phyloP scores from a whole-genome alignment of 2,113 vertebrate genomes.

The Prietella phreatophila region DNA sequence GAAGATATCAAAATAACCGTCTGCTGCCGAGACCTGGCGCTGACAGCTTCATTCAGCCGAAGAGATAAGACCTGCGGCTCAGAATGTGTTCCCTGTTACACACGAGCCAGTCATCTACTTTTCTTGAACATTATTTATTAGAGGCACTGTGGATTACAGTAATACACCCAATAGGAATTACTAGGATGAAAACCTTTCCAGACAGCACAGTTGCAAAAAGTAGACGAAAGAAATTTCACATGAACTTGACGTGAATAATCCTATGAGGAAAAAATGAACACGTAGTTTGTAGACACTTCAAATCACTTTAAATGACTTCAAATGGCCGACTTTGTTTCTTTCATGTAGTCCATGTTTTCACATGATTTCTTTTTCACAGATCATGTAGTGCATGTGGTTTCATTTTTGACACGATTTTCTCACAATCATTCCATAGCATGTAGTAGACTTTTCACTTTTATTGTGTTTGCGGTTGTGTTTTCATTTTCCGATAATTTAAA shows the following conservation, averaged over 20 bases:
- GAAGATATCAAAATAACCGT: conserved; percentile 43
- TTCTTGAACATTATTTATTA: neutral
- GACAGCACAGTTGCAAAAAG: neutral
- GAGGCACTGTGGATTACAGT: neutral
- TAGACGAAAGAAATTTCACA: neutral
- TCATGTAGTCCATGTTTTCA: neutral
- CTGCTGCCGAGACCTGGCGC: neutral
- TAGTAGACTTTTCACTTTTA: neutral
- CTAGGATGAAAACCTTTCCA: neutral
- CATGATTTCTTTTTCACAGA: neutral
- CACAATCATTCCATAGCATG: neutral
- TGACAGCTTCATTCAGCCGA: conserved; percentile 16
- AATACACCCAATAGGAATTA: neutral
- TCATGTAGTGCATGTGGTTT: neutral
- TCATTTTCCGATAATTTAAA: neutral
- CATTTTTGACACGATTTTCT: neutral
- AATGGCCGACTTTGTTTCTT: neutral
- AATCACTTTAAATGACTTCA: neutral
- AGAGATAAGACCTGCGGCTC: neutral
- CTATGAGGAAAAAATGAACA: neutral
- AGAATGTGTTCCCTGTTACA: neutral
- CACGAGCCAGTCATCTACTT: neutral
- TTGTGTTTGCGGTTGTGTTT: neutral
- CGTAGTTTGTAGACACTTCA: neutral
- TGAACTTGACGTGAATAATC: neutral